Percentiles rank a stretch among this genome's conserved stretches.
phyloP scores from a whole-genome alignment of 2,888 invertebrate genomes.

The Dicycla oo region DNA sequence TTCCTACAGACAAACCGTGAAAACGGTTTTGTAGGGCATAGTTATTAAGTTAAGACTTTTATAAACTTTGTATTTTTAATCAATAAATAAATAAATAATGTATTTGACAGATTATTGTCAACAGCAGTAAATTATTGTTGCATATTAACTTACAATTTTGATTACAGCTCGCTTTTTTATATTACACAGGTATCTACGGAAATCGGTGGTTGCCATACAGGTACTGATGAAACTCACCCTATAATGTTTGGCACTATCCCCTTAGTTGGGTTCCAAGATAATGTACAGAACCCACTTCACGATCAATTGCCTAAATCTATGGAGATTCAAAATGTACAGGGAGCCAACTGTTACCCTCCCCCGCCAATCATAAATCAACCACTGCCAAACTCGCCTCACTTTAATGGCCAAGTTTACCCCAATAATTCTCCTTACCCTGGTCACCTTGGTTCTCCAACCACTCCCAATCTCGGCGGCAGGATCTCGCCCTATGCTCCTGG shows the following conservation, averaged over 20 bases:
- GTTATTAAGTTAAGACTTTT: too few relatives aligned
- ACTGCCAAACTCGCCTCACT: slow-evolving; percentile 45
- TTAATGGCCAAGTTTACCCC: slow-evolving; percentile 42
- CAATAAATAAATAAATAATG: too few relatives aligned
- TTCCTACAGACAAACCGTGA: too few relatives aligned
- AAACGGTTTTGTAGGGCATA: too few relatives aligned
- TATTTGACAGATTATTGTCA: not conserved
- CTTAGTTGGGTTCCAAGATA: slow-evolving; percentile 73
- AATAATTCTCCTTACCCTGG: slow-evolving; percentile 49
- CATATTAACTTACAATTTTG: not conserved
- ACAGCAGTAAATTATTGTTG: not conserved
- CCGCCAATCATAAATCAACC: slow-evolving; percentile 73
- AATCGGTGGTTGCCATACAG: slow-evolving; percentile 77
- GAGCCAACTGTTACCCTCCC: slow-evolving; percentile 56
- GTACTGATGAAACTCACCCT: slow-evolving; percentile 67
- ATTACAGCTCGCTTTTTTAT: slow-evolving; percentile 4
- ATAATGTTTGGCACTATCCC: slow-evolving; percentile 81
- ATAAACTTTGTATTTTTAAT: too few relatives aligned
- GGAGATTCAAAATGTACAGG: slow-evolving; percentile 56
- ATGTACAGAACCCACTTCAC: slow-evolving; percentile 68
- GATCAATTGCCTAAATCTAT: slow-evolving; percentile 69
- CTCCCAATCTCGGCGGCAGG: slow-evolving; percentile 35
- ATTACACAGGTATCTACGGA: slow-evolving; percentile 75
- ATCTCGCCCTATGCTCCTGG: slow-evolving; percentile 50
- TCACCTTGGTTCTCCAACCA: slow-evolving; percentile 39